These are phyloP conservation scores for Lutraria rhynchaena DNA, from an alignment of 1,140 invertebrate genomes.

Conservation along the genomic window DNA sequence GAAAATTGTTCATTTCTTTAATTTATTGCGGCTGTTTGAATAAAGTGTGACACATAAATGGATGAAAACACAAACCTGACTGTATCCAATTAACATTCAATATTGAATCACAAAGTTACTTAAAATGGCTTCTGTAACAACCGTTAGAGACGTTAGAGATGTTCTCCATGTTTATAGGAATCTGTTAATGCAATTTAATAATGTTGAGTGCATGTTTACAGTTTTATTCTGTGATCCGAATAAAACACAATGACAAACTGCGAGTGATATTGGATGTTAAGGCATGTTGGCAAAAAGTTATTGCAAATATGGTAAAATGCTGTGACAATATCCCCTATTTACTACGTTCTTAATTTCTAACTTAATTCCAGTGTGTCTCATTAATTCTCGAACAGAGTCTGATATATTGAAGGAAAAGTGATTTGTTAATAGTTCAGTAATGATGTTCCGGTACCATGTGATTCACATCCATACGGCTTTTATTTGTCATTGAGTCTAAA, in stretches of 20 bases:
- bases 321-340: background rate
- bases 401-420: slow-evolving; percentile 44
- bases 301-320: slow-evolving; percentile 11
- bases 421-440: slow-evolving; percentile 54
- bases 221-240: slow-evolving; percentile 4
- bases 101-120: too few species aligned
- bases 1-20: too few species aligned
- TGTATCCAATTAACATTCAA: too few species aligned
- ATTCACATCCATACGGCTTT: background rate
- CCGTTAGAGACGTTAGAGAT: too few species aligned
- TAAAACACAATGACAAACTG: slow-evolving; percentile 2
- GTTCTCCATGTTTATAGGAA: too few species aligned
- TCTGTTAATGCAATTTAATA: too few species aligned
- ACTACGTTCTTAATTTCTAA: slow-evolving; percentile 20
- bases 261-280: background rate
- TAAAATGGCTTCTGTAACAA: too few species aligned
- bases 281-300: slow-evolving; percentile 12
- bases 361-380: slow-evolving; percentile 19
- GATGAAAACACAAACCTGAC: too few species aligned
- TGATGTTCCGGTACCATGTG: slow-evolving; percentile 23
- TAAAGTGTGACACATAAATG: too few species aligned
- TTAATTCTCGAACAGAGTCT: slow-evolving; percentile 34
- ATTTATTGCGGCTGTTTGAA: too few species aligned
- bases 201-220: background rate
- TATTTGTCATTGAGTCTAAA: slow-evolving; percentile 28